Conservation (phyloP, 2,113 vertebrate species). For the Prietella phreatophila region DNA sequence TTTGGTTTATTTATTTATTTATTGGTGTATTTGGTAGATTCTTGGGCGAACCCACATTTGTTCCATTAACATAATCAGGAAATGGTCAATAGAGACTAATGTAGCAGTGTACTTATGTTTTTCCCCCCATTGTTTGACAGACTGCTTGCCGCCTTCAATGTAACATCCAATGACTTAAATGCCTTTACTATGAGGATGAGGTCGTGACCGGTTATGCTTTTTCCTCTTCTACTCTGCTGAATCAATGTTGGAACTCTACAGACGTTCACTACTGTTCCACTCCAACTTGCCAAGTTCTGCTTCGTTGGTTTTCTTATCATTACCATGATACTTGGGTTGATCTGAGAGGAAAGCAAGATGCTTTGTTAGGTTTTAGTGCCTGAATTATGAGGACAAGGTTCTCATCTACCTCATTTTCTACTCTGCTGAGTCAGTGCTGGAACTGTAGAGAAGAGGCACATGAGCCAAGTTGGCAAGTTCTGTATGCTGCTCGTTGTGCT, state of each 20-base stretch:
- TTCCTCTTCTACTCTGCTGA: neutral
- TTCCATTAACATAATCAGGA: neutral
- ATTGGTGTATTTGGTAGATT: neutral
- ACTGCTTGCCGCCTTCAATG: neutral
- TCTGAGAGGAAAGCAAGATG: neutral
- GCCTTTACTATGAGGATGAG: neutral
- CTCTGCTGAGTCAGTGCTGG: neutral
- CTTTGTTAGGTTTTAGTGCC: neutral
- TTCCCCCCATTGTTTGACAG: neutral
- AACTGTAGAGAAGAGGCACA: neutral
- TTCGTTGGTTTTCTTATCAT: neutral
- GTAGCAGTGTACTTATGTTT: no score
- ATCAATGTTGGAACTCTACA: neutral
- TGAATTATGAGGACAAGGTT: neutral
- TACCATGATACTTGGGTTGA: neutral
- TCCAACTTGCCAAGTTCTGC: neutral
- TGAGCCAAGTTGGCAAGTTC: neutral
- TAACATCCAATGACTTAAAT: neutral
- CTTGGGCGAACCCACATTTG: neutral
- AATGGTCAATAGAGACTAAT: neutral
- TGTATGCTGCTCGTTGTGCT: neutral
- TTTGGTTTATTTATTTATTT: no score
- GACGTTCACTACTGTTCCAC: neutral
- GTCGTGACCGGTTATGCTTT: neutral
- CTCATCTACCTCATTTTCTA: neutral